Conservation (phyloP, 2,888 invertebrate species). For the Isoperla grammatica region DNA sequence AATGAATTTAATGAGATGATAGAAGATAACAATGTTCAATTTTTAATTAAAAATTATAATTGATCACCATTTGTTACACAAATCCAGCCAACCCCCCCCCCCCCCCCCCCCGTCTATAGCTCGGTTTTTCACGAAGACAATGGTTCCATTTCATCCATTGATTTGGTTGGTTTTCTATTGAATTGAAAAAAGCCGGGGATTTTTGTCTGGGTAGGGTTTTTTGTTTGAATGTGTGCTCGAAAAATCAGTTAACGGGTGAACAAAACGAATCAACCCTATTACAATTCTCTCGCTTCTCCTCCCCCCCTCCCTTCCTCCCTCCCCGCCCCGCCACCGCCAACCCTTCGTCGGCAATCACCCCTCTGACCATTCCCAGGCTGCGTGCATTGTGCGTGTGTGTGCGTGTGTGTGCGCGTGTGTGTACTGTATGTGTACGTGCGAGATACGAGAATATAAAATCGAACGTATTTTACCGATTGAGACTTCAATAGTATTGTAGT, state of each 20-base stretch:
- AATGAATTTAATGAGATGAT: no score
- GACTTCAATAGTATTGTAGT: no score
- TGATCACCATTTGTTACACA: no score
- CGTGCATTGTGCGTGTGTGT: no score
- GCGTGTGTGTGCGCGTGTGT: not conserved
- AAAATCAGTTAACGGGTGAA: conserved; percentile 45
- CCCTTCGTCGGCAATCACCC: conserved; percentile 1
- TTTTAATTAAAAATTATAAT: no score
- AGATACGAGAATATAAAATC: not conserved
- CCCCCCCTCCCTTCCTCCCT: conserved; percentile 32
- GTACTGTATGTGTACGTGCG: not conserved
- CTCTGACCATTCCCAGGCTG: not conserved
- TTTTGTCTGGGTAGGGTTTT: conserved; percentile 37
- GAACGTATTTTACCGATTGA: not conserved
- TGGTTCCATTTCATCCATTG: no score
- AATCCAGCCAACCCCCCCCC: no score
- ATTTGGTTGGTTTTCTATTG: no score
- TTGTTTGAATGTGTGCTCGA: conserved; percentile 33
- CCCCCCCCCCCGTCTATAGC: no score
- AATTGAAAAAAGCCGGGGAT: conserved; percentile 27
- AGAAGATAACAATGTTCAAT: no score
- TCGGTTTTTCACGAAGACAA: no score
- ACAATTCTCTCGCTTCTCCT: conserved; percentile 42
- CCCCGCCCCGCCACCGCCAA: conserved; percentile 34
- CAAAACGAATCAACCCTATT: conserved; percentile 36